Evolutionary conservation across 1,140 invertebrate genomes (phyloP).

Genomic region (Drosophila cardini): DNA sequence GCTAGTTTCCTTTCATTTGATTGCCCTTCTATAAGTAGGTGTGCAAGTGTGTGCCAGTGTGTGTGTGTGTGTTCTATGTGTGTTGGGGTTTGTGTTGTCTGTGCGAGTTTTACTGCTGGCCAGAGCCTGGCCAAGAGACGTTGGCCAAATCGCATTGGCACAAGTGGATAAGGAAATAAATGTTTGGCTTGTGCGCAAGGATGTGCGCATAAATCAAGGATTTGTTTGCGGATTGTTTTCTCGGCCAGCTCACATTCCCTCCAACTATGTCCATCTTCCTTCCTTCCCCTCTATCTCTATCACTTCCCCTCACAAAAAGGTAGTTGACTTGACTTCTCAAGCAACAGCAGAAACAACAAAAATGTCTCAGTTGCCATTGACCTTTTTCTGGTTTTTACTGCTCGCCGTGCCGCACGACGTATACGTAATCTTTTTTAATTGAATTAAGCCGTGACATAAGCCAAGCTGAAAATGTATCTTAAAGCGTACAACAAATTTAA

Average conservation of each 20-base stretch:
- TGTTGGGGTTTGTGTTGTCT: slow-evolving; percentile 4
- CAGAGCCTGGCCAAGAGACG: slow-evolving; percentile 41
- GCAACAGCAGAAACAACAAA: neutral
- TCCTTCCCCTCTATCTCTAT: neutral
- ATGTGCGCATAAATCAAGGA: slow-evolving; percentile 84
- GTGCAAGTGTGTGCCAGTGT: neutral
- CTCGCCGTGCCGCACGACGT: slow-evolving; percentile 61
- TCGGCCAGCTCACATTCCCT: neutral
- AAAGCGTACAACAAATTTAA: slow-evolving; percentile 15
- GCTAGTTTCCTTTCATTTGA: slow-evolving; percentile 72
- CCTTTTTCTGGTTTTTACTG: slow-evolving; percentile 59
- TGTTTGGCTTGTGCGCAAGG: slow-evolving; percentile 78
- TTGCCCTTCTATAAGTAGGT: slow-evolving; percentile 35
- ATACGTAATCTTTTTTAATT: slow-evolving; percentile 80
- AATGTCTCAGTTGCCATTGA: slow-evolving; percentile 58
- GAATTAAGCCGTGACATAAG: slow-evolving; percentile 80
- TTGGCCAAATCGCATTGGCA: slow-evolving; percentile 73
- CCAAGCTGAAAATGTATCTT: slow-evolving; percentile 23
- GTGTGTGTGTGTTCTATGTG: too few species aligned
- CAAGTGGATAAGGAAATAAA: slow-evolving; percentile 84
- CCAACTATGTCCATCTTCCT: neutral
- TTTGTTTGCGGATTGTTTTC: slow-evolving; percentile 81
- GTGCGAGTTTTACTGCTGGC: slow-evolving; percentile 57
- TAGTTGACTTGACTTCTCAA: slow-evolving; percentile 58
- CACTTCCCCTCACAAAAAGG: slow-evolving; percentile 45